Base-by-base conservation (phyloP, 2,888 invertebrate genomes). In the Athalia circularis region DNA sequence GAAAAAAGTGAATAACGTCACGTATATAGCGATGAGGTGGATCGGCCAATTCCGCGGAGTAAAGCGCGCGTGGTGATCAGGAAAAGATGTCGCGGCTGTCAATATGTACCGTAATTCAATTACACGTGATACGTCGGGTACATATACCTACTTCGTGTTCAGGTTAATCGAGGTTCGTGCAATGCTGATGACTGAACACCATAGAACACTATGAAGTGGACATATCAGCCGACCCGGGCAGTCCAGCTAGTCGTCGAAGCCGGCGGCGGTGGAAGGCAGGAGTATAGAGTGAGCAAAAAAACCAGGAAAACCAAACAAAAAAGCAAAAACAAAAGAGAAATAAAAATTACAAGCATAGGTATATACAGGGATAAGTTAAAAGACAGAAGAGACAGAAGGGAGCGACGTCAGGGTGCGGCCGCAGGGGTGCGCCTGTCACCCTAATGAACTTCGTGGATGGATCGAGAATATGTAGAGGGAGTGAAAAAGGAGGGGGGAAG, bases 371-470 rank as follows among this genome's bases (percentile, higher is more conserved):
- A 29, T 0, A 29, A 4, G 29, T n/a, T 8, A 4, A 13, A n/a
- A 8, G 62, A n/a, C 4, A 5, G 13, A 15, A 8, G 5, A 29
- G 15, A 75, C 15, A 48, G 62, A 75, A 75, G 75, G 75, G 75
- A 61, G 82, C 82, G 86, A 84, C 83, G 80, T 81, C 77, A 85
- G 86, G 88, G 88, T 83, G 88, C 87, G 88, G 86, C 86, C 79
- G 67, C 48, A 62, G 85, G 85, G 87, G 87, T 85, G 88, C 82
- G 87, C 86, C 86, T 80, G 82, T 81, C 85, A 85, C 86, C 86
- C 85, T 84, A 84, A 83, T 85, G 83, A 84, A 84, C 82, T 80
- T 82, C 61, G 75, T 43, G 45, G 62, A 72, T 43, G 75, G 43
- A 50, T 62, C 6, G 11, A 52, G 52, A 52, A 11, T 7, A 52